These are phyloP conservation scores for Mesocricetus auratus DNA, from an alignment of 2,113 vertebrate genomes.

Conservation along the genomic window DNA sequence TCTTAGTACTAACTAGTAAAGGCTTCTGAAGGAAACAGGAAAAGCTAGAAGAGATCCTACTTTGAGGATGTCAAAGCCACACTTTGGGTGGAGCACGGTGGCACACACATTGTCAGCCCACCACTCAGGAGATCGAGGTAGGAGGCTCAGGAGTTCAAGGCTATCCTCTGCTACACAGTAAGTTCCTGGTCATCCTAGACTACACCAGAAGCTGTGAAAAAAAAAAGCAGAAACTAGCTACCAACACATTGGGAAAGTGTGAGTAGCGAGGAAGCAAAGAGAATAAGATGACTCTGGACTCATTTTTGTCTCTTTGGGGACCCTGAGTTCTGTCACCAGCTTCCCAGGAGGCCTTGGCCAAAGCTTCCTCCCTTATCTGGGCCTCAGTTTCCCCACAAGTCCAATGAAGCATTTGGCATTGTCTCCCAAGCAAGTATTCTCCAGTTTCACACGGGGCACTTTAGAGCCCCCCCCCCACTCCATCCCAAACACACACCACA, in stretches of 20 bases:
- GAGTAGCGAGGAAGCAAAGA: background rate
- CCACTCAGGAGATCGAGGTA: background rate
- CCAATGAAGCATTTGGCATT: constrained; percentile 13
- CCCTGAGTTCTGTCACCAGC: background rate
- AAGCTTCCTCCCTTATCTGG: background rate
- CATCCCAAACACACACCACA: background rate
- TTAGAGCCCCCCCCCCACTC: rapidly evolving
- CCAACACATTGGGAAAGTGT: background rate
- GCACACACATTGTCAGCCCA: background rate
- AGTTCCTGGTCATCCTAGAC: background rate
- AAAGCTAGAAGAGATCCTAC: background rate
- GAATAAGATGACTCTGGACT: background rate
- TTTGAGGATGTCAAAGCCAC: background rate
- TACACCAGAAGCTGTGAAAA: too few species aligned
- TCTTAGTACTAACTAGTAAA: background rate
- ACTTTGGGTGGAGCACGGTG: background rate
- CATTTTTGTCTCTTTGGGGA: background rate
- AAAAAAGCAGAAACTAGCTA: background rate
- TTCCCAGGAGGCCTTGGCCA: background rate
- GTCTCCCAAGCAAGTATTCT: background rate
- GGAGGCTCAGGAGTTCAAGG: background rate
- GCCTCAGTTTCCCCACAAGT: constrained; percentile 22
- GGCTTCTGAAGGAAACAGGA: background rate
- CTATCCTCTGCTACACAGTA: background rate
- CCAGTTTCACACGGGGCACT: background rate